A percentile compares a stretch with the other conserved stretches of the same genome.
Conservation (phyloP, 2,797 vertebrate species). For the Clarias laeviceps region DNA sequence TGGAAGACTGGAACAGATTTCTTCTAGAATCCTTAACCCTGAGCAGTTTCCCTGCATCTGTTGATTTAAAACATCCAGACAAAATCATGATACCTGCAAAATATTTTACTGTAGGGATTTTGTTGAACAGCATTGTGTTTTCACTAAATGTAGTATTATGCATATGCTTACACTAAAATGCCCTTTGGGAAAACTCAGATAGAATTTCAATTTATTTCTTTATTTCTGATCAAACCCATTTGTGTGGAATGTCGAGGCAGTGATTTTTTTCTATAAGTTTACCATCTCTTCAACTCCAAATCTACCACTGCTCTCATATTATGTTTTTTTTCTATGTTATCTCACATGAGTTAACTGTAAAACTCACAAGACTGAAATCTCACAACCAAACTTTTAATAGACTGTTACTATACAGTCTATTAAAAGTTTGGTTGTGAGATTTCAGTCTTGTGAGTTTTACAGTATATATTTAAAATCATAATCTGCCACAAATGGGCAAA, state of each 20-base stretch:
- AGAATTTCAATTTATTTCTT: not conserved
- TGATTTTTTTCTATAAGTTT: not conserved
- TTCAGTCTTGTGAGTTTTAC: not conserved
- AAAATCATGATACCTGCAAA: not conserved
- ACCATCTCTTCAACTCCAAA: not conserved
- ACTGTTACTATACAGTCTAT: not conserved
- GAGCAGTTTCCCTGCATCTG: not conserved
- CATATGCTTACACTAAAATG: not conserved
- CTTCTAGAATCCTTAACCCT: not conserved
- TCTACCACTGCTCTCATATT: too few species aligned
- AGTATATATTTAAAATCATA: not conserved
- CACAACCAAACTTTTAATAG: not conserved
- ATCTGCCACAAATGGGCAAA: too few species aligned
- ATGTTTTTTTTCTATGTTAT: not conserved
- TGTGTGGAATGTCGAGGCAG: not conserved
- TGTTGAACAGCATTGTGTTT: not conserved
- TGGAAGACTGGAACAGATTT: not conserved
- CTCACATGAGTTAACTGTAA: not conserved
- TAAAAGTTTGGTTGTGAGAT: not conserved
- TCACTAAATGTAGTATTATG: not conserved
- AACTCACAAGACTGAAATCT: not conserved
- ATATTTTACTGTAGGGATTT: not conserved
- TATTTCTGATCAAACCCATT: not conserved
- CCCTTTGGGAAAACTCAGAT: not conserved
- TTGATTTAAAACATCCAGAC: not conserved